Percentiles rank a stretch among this genome's conserved stretches.
Evolutionary conservation across 1,140 invertebrate species (phyloP).

Genomic region (Mylabris phalerata): DNA sequence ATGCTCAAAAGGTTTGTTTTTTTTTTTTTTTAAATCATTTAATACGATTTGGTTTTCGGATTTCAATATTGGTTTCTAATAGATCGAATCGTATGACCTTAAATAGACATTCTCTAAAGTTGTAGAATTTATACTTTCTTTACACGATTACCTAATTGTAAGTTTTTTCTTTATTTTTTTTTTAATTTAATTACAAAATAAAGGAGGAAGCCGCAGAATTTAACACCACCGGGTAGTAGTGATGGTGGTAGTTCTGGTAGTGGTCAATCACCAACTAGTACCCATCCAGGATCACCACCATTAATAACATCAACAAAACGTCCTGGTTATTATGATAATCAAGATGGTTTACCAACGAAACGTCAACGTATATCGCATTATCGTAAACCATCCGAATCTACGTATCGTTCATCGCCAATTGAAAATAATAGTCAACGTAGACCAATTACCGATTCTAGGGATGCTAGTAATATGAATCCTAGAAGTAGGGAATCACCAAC

Average conservation of each 20-base stretch:
- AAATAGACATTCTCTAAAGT: not conserved
- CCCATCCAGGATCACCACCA: constrained; percentile 58
- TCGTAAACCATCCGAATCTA: constrained; percentile 46
- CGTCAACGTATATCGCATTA: constrained; percentile 77
- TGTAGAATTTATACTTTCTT: too few species aligned
- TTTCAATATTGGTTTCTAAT: too few species aligned
- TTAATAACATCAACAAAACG: constrained; percentile 44
- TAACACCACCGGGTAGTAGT: constrained; percentile 78
- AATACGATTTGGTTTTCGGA: too few species aligned
- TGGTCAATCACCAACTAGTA: constrained; percentile 63
- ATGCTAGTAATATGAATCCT: constrained; percentile 42
- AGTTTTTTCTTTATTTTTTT: too few species aligned
- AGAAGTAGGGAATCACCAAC: constrained; percentile 38
- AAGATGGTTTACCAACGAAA: constrained; percentile 63
- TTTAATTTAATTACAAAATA: constrained; percentile 16
- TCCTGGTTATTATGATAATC: constrained; percentile 53
- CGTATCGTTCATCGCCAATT: constrained; percentile 28
- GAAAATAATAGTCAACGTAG: constrained; percentile 37
- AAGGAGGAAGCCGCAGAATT: constrained; percentile 79
- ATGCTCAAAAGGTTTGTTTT: constrained; percentile 66
- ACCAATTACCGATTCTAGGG: constrained; percentile 37
- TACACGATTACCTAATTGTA: too few species aligned
- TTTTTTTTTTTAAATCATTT: too few species aligned
- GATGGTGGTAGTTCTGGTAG: constrained; percentile 62
- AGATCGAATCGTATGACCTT: too few species aligned